Conservation (phyloP, 2,113 vertebrate species). For the Alexandromys fortis region DNA sequence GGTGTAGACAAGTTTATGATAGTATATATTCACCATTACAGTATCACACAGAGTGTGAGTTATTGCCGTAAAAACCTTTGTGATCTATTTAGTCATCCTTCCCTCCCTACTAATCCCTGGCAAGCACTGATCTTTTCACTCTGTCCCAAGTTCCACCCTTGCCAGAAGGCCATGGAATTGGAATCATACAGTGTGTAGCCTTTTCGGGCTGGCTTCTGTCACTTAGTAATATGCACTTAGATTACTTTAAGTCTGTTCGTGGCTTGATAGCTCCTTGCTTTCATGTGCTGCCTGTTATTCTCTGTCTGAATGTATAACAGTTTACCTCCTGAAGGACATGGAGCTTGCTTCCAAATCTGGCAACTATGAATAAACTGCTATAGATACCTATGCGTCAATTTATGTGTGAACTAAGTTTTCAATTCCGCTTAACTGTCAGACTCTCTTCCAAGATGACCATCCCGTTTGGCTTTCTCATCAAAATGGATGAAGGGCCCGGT, state of each 20-base stretch:
- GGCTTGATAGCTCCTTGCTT: neutral
- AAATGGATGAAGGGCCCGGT: neutral
- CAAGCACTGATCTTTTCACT: neutral
- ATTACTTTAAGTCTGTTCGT: neutral
- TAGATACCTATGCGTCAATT: neutral
- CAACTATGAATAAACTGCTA: neutral
- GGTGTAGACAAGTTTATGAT: neutral
- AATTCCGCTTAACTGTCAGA: neutral
- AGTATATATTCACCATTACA: neutral
- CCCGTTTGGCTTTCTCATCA: neutral
- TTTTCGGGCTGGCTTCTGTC: neutral
- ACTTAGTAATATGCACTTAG: neutral
- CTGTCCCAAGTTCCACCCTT: neutral
- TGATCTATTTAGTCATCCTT: neutral
- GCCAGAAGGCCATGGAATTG: neutral
- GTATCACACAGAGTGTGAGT: neutral
- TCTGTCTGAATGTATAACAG: neutral
- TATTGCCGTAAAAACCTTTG: neutral
- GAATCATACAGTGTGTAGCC: neutral
- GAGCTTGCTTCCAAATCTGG: neutral
- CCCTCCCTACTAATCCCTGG: neutral
- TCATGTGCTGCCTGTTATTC: neutral
- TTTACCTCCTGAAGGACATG: neutral
- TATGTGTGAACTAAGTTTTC: neutral
- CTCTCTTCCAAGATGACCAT: neutral